Evolutionary conservation across 2,797 vertebrate species (phyloP).

Genomic region (Taeniopygia guttata): DNA sequence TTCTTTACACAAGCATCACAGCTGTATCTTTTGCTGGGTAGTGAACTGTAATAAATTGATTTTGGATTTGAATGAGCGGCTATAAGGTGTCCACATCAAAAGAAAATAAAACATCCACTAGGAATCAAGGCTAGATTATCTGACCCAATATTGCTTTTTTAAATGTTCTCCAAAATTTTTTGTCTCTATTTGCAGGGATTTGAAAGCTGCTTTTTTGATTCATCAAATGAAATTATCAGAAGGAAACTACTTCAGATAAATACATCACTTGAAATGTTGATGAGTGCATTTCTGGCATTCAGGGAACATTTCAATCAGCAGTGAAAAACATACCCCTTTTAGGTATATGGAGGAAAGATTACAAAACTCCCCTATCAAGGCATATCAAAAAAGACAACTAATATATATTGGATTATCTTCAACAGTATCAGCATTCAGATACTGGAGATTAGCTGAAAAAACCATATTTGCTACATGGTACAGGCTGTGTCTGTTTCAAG

Average conservation of each 20-base stretch:
- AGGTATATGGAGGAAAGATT: not conserved
- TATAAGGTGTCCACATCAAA: not conserved
- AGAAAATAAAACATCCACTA: not conserved
- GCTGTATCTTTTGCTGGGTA: not conserved
- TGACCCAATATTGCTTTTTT: not conserved
- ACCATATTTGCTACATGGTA: not conserved
- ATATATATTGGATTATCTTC: not conserved
- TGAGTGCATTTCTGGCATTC: constrained; percentile 52
- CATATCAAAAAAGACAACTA: not conserved
- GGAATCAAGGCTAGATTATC: not conserved
- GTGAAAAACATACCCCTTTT: not conserved
- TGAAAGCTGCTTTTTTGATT: constrained; percentile 32
- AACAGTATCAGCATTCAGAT: not conserved
- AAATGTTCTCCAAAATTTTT: constrained; percentile 5
- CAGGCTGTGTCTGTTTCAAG: not conserved
- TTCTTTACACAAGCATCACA: not conserved
- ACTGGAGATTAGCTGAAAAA: not conserved
- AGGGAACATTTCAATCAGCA: constrained; percentile 50
- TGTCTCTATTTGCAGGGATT: not conserved
- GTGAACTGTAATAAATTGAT: not conserved
- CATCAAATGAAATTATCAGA: constrained; percentile 61
- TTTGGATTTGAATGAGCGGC: not conserved
- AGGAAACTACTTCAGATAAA: constrained; percentile 55
- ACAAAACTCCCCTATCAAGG: not conserved
- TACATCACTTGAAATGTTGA: constrained; percentile 59